Evolutionary conservation across 2,888 invertebrate genomes (phyloP).

Genomic region (Rotaria socialis): DNA sequence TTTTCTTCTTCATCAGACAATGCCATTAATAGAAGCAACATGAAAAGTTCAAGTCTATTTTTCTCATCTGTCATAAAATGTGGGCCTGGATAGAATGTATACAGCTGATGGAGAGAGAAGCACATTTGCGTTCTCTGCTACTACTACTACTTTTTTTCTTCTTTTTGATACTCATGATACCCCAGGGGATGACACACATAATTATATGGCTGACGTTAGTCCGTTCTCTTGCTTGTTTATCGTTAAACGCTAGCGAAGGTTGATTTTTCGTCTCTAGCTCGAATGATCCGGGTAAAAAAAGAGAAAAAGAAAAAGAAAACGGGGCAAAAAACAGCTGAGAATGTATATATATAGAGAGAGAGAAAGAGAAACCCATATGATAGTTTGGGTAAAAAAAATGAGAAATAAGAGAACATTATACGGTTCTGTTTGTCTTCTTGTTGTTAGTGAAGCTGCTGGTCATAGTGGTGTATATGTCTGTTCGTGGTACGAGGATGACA

Average conservation of each 20-base stretch:
- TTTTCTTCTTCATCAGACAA: not conserved
- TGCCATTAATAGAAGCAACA: not conserved
- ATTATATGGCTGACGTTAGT: not conserved
- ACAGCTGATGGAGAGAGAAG: not conserved
- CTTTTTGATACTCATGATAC: not conserved
- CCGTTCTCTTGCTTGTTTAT: not conserved
- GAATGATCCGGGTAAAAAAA: not conserved
- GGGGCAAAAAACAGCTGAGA: conserved; percentile 9
- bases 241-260: not conserved
- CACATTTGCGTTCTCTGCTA: not conserved
- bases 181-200: not conserved
- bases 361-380: conserved; percentile 8
- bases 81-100: not conserved
- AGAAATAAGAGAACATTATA: conserved; percentile 8
- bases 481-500: not conserved
- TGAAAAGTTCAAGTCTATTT: not conserved
- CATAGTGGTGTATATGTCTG: not conserved
- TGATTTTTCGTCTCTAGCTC: not conserved
- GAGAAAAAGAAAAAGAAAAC: not conserved
- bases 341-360: not conserved
- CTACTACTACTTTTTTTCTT: not conserved
- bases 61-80: not conserved
- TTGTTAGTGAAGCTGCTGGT: not conserved
- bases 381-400: not conserved
- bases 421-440: not conserved